Evolutionary conservation across 2,888 invertebrate genomes (phyloP), one percentile per base, ranked within the genome.

Genomic region (Machimus atricapillus): DNA sequence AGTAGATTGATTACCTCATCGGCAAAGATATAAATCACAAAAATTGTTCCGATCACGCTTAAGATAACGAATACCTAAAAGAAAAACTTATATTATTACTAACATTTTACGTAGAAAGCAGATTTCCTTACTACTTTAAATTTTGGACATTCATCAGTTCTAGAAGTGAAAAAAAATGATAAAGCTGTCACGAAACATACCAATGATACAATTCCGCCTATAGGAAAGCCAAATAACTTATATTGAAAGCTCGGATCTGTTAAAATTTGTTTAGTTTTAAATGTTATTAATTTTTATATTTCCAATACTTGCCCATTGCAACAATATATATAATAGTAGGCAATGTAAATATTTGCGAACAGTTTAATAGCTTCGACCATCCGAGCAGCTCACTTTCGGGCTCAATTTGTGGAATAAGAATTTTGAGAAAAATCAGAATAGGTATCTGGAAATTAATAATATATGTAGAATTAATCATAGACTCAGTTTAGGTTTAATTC

Each of bases 21-120:
- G 40, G 96, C 95, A 37, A 95, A 91, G 74, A 93, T 90, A 90
- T 94, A 95, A 77, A 96, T 95, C 91, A 94, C 93, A 37, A 94
- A 90, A 86, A 95, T 94, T 2, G 90, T 89, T 6, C 90, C 90
- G 46, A 89, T 4, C n/a, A 90, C 88, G 19, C 90, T 88, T 23
- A 90, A 73, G 7, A 89, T 12, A 19, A 90, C 89, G 87, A 90
- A 89, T 3, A 88, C 27, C 91, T 91, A 73, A 23, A 86, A 89
- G 46, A 79, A 12, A 31, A 27, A 66, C 5, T 19, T n/a, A 27
- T 66, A 66, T 5, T 34, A n/a, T 40, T 5, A 31, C 31, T 3
- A 37, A 16, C 16, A 27, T 19, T n/a, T 8, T 12, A 12, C 23
- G 0, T 7, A n/a, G 19, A 23, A 58, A 34, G 7, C 23, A 89